These are phyloP conservation scores for Diarsia brunnea DNA, from an alignment of 2,888 invertebrate species.

Conservation along the genomic window DNA sequence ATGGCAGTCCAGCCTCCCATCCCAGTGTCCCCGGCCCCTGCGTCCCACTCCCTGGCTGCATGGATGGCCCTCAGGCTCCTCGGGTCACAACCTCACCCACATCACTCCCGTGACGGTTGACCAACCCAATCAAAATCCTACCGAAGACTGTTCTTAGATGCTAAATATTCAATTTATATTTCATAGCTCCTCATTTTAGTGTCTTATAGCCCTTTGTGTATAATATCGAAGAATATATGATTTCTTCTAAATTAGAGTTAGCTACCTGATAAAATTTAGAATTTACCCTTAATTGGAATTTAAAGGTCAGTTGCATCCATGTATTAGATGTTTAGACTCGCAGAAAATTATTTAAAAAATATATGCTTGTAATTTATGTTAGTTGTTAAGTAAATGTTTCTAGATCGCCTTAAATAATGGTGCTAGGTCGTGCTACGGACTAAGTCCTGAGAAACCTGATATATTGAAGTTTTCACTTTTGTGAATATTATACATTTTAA, in stretches of 20 bases:
- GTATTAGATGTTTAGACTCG: constrained; percentile 61
- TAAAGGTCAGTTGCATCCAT: constrained; percentile 72
- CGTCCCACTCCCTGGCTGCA: constrained; percentile 92
- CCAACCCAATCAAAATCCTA: constrained; percentile 57
- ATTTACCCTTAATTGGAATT: constrained; percentile 64
- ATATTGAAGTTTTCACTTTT: constrained; percentile 81
- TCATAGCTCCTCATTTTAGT: constrained; percentile 48
- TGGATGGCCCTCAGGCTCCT: constrained; percentile 94
- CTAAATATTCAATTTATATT: constrained; percentile 61
- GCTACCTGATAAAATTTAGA: constrained; percentile 73
- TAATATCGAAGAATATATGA: constrained; percentile 57
- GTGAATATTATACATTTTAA: constrained; percentile 81
- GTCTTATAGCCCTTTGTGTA: constrained; percentile 51
- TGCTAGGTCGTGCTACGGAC: constrained; percentile 90
- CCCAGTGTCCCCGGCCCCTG: constrained; percentile 87
- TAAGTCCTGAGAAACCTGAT: constrained; percentile 85
- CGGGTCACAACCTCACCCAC: constrained; percentile 85
- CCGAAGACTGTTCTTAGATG: constrained; percentile 74
- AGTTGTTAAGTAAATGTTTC: constrained; percentile 67
- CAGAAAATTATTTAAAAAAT: constrained; percentile 61
- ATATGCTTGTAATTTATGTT: constrained; percentile 66
- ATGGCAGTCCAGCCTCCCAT: constrained; percentile 91
- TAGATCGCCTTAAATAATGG: constrained; percentile 80
- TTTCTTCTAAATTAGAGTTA: constrained; percentile 67
- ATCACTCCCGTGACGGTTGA: constrained; percentile 82